phyloP scores from a whole-genome alignment of 2,888 invertebrate species.

The Quadriops clusia region DNA sequence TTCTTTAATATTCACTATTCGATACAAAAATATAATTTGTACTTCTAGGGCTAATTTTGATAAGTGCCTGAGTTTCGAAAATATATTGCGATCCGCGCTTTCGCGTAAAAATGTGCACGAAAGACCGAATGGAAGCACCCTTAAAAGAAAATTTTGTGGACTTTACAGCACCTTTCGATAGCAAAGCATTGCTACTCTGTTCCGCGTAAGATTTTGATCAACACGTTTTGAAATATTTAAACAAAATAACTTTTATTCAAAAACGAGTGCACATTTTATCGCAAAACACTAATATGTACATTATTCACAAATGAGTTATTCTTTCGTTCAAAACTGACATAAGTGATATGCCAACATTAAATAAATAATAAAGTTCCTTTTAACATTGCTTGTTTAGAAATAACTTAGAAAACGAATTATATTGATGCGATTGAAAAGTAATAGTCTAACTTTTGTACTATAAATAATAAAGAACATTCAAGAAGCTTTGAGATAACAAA shows the following conservation, averaged over 20 bases:
- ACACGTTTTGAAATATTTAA: background rate
- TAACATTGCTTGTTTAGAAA: slow-evolving; percentile 6
- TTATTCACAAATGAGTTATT: too few species aligned
- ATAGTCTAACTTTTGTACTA: slow-evolving; percentile 27
- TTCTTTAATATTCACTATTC: slow-evolving; percentile 18
- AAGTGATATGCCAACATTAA: slow-evolving; percentile 29
- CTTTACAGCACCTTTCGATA: too few species aligned
- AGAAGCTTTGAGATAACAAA: slow-evolving; percentile 14
- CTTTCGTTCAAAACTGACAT: too few species aligned
- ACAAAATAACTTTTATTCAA: background rate
- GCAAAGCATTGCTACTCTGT: background rate
- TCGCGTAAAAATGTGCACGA: too few species aligned
- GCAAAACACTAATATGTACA: too few species aligned
- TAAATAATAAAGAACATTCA: slow-evolving; percentile 22
- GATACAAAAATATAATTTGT: slow-evolving; percentile 25
- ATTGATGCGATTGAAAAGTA: slow-evolving; percentile 3
- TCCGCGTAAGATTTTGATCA: background rate
- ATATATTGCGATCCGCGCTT: slow-evolving; percentile 18
- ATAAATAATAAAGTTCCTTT: slow-evolving; percentile 10
- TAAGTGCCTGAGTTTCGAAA: slow-evolving; percentile 21
- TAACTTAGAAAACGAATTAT: slow-evolving; percentile 9
- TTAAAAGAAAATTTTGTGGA: too few species aligned
- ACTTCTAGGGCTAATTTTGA: slow-evolving; percentile 19
- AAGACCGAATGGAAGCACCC: too few species aligned
- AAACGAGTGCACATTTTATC: background rate